These are phyloP conservation scores for Pycnomerus fuliginosus DNA, from an alignment of 2,888 invertebrate species.

Conservation along the genomic window DNA sequence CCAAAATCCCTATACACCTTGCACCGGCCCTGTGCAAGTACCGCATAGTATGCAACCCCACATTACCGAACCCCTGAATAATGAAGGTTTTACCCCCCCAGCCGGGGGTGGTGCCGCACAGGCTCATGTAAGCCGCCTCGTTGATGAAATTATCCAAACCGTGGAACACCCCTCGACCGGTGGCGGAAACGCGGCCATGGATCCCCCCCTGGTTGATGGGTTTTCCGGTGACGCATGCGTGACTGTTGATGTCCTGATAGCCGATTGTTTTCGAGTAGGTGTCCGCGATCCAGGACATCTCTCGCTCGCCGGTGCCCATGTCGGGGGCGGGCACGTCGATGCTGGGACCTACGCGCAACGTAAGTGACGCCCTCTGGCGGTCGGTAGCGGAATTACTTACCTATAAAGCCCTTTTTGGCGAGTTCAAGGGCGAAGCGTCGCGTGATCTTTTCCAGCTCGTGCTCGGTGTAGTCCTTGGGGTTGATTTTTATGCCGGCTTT, in stretches of 20 bases:
- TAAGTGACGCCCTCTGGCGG: background rate
- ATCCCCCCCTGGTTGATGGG: constrained; percentile 97
- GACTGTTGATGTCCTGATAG: constrained; percentile 89
- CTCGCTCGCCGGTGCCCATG: constrained; percentile 96
- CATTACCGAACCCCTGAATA: constrained; percentile 95
- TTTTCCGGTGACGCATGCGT: constrained; percentile 97
- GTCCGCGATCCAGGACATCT: constrained; percentile 99
- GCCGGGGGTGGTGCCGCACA: constrained; percentile 87
- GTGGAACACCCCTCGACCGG: constrained; percentile 93
- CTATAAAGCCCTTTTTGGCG: constrained; percentile 94
- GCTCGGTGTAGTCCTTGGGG: constrained; percentile 86
- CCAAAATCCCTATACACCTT: constrained; percentile 87
- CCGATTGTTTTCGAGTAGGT: constrained; percentile 96
- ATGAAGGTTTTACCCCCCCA: constrained; percentile 96
- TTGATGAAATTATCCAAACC: constrained; percentile 92
- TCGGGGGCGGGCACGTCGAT: constrained; percentile 99
- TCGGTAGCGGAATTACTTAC: constrained; percentile 44
- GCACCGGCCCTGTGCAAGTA: constrained; percentile 93
- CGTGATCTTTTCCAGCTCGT: constrained; percentile 96
- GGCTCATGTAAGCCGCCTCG: constrained; percentile 92
- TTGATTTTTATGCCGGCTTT: constrained; percentile 96
- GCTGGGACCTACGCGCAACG: constrained; percentile 65
- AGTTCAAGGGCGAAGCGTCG: constrained; percentile 92
- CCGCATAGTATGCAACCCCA: constrained; percentile 93
- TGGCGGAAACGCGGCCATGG: constrained; percentile 95